Percentiles rank a stretch among this genome's conserved stretches.
Evolutionary conservation across 2,888 invertebrate species (phyloP).

Genomic region (Drosophila phalerata): DNA sequence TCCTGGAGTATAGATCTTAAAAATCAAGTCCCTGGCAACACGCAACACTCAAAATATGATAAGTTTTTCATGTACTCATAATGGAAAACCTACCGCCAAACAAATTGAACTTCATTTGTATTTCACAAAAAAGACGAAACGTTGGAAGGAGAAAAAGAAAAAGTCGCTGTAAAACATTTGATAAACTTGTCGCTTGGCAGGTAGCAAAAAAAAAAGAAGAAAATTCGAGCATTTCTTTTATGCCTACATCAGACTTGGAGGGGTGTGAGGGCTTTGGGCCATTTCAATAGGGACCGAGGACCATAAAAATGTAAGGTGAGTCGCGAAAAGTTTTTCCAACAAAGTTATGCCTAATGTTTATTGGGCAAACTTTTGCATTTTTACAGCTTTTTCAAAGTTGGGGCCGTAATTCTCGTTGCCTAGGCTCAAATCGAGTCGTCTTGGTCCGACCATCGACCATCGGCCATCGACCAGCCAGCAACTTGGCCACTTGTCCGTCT

Average conservation of each 20-base stretch:
- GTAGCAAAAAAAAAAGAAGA: constrained; percentile 35
- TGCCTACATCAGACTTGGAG: constrained; percentile 34
- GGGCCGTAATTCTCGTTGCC: constrained; percentile 51
- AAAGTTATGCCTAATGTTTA: constrained; percentile 78
- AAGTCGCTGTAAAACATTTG: constrained; percentile 56
- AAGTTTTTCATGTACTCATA: constrained; percentile 39
- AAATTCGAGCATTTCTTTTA: constrained; percentile 42
- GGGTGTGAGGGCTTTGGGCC: neutral
- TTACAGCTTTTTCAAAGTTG: constrained; percentile 72
- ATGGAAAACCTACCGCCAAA: constrained; percentile 31
- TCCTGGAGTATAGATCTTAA: neutral
- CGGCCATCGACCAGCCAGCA: neutral
- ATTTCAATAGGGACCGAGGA: constrained; percentile 25
- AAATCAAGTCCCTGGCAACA: constrained; percentile 31
- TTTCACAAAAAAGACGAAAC: constrained; percentile 13
- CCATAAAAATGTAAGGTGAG: constrained; percentile 62
- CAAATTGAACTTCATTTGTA: constrained; percentile 64
- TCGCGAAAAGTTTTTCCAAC: constrained; percentile 45
- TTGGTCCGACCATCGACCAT: neutral
- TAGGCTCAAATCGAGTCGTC: constrained; percentile 35
- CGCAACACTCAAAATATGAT: constrained; percentile 34
- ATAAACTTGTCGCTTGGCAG: constrained; percentile 73
- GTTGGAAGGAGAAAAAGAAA: constrained; percentile 9
- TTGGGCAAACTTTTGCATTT: constrained; percentile 77
- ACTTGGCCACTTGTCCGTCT: constrained; percentile 17